Evolutionary conservation across 2,113 vertebrate genomes (phyloP), one percentile per base, ranked within the genome.

Genomic region (Festucalex cinctus): DNA sequence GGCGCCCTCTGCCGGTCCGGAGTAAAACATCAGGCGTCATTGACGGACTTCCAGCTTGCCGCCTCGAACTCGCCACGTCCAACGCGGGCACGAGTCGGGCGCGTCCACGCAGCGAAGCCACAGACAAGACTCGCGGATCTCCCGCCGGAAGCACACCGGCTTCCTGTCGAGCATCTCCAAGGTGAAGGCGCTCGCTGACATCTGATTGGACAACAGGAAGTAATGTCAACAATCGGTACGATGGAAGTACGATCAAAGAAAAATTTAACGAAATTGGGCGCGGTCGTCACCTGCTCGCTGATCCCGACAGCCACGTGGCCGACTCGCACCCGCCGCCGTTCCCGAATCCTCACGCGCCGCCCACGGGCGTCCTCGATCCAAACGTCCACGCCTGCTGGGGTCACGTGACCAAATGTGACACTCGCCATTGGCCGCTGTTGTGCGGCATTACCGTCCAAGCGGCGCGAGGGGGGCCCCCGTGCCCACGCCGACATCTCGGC

Each of bases 291-390:
- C 95, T 98, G 96, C 76, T 95, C 92, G 79, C 97, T 98, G 75
- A 99, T 96, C 65, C 96, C 95, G 0, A 93, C 90, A 0, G 97
- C 97, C 3, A 99, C 89, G 54, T 98, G 95, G 39, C 96, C 95
- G 79, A 99, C 92, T 80, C 95, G 95, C 64, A 93, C 93, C 70
- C 88, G 92, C 56, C 89, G 93, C 37, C 91, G 93, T 69, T 99
- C 97, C 13, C 95, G 92, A 76, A 99, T 98, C 85, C 94, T 92
- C 68, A 98, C 81, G 62, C 93, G 94, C 53, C 94, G 92, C 0
- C 95, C 96, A 8, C 88, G 94, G 37, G 95, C 88, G 74, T 95
- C 88, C 86, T 95, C 93, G 35, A 99, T 94, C 85, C 95, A 94
- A 74, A 98, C 87, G 86, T 95, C 95, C 32, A 98, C 93, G 54